Evolutionary conservation across 2,797 vertebrate species (phyloP), one percentile per base, ranked within the genome.

Genomic region (Coracias cyanogaster): DNA sequence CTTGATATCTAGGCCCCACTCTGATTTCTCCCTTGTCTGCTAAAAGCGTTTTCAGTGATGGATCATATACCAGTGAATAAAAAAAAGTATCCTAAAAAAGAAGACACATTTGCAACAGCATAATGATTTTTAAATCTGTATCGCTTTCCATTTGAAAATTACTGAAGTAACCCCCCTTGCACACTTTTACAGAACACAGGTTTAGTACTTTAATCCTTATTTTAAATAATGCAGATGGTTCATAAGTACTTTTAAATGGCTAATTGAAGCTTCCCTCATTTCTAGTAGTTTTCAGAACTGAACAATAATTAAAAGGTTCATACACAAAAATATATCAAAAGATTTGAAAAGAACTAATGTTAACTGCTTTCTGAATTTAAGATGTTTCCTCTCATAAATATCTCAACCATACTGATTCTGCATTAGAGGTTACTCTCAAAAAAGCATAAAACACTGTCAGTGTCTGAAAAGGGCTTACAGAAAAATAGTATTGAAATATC

Each of bases 11-110:
- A 15, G 99, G 99, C 33, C 99, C 99, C 95, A 99, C 99, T 97
- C 99, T 97, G 96, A 99, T 99, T 98, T 99, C 99, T 62, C 99
- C 99, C 96, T 99, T 99, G 97, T 99, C 99, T 29, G 99, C 99
- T 96, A 99, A 97, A 62, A 99, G 98, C 2, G 99, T 99, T 98
- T 99, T 99, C 98, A 99, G 98, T 72, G 99, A 99, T 15, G 99
- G 99, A 98, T 99, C 99, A 82, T 99, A 99, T 67, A 99, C 99
- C 98, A 99, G 76, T 4, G 99, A 99, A 96, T 99, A 99, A 98
- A 99, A 99, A 98, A 99, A 99, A 5, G 99, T 98, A 97, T 99
- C 99, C 99, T 99, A 58, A 90, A 92, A 95, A 82, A 96, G 52
- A 82, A 87, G 20, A 78, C 14, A 55, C 15, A 26, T 73, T 92